A percentile compares a stretch with the other conserved stretches of the same genome.
Conservation (phyloP, 2,888 invertebrate genomes). For the Lepidochitona cinerea region DNA sequence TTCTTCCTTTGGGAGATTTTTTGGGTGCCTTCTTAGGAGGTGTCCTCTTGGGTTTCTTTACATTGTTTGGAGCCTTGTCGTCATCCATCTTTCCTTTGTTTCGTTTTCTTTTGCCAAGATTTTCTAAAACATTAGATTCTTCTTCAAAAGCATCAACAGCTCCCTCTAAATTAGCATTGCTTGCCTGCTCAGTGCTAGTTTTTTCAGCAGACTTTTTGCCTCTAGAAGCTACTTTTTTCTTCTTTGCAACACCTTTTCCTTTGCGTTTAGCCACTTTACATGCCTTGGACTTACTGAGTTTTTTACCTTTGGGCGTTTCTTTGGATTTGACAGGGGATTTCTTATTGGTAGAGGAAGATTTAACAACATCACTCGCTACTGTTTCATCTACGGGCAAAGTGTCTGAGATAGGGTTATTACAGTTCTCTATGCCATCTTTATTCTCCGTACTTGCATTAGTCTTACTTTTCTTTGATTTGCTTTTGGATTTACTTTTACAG, state of each 20-base stretch:
- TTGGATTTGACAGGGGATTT: not conserved
- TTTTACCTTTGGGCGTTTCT: not conserved
- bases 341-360: not conserved
- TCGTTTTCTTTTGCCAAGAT: not conserved
- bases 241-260: not conserved
- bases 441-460: not conserved
- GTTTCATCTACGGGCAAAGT: no score
- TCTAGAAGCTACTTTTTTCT: conserved; percentile 10
- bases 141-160: conserved; percentile 28
- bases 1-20: not conserved
- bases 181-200: conserved; percentile 31
- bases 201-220: not conserved
- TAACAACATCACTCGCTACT: not conserved
- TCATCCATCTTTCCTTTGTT: not conserved
- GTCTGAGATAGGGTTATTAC: not conserved
- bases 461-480: not conserved
- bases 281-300: not conserved
- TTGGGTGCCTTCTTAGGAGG: not conserved
- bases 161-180: conserved; percentile 15
- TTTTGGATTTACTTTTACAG: no score
- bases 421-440: not conserved
- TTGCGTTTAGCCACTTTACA: not conserved
- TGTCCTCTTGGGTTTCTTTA: conserved; percentile 7
- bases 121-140: conserved; percentile 15
- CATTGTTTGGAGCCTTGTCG: conserved; percentile 11